Conservation (phyloP, 1,140 invertebrate species). For the Trichoplusia ni region DNA sequence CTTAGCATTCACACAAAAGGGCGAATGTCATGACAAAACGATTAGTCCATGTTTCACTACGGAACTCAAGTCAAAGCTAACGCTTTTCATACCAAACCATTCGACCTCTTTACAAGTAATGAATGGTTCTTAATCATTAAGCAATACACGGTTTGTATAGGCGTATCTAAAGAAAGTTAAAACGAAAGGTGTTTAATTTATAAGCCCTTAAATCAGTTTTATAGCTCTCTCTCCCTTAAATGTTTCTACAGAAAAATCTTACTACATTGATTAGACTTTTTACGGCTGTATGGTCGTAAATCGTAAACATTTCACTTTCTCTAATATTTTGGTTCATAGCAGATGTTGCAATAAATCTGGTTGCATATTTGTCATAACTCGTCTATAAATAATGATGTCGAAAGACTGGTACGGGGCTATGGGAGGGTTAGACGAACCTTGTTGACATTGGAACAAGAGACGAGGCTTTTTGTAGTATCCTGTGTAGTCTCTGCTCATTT, state of each 20-base stretch:
- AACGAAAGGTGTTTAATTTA: constrained; percentile 56
- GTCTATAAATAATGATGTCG: neutral
- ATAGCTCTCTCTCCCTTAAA: constrained; percentile 55
- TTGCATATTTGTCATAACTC: neutral
- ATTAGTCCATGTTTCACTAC: too few species aligned
- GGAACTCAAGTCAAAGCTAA: too few species aligned
- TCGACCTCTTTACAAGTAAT: constrained; percentile 24
- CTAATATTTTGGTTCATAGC: constrained; percentile 31
- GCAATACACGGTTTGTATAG: constrained; percentile 33
- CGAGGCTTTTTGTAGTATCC: constrained; percentile 33
- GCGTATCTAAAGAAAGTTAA: constrained; percentile 60
- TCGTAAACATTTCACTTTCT: constrained; percentile 52
- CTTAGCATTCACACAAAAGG: too few species aligned
- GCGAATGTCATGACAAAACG: too few species aligned
- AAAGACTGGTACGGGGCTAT: neutral
- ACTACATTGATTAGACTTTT: constrained; percentile 38
- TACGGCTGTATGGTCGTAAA: constrained; percentile 38
- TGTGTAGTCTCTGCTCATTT: constrained; percentile 40
- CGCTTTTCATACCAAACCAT: neutral
- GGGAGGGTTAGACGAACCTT: constrained; percentile 7
- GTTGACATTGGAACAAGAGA: constrained; percentile 22
- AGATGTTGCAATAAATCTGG: neutral
- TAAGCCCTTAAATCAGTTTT: constrained; percentile 59
- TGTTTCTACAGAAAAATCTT: constrained; percentile 25
- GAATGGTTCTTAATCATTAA: constrained; percentile 30